Conservation (phyloP, 1,140 invertebrate genomes). For the Ostrea denselamellosa region DNA sequence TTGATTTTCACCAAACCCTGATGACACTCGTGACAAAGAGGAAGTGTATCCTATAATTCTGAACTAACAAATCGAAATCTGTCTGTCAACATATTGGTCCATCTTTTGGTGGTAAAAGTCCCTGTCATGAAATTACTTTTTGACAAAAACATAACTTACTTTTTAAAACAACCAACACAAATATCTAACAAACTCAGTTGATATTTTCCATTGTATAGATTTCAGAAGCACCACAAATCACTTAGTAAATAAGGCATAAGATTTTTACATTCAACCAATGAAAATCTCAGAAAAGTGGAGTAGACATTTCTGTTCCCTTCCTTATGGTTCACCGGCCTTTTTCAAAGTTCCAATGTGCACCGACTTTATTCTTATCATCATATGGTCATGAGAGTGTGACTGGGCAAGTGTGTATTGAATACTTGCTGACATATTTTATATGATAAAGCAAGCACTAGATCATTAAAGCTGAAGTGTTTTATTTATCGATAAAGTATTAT, state of each 20-base stretch:
- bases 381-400: not conserved
- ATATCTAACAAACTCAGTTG: not conserved
- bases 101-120: too few relatives aligned
- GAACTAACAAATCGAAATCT: too few relatives aligned
- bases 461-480: too few relatives aligned
- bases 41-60: too few relatives aligned
- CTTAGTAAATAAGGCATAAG: not conserved
- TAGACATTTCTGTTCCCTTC: not conserved
- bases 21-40: too few relatives aligned
- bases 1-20: too few relatives aligned
- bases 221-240: not conserved
- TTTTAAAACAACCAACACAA: not conserved
- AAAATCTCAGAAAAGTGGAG: not conserved
- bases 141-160: too few relatives aligned
- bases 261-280: not conserved
- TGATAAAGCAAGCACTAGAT: too few relatives aligned
- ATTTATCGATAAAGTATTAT: too few relatives aligned
- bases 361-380: not conserved
- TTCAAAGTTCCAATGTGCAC: not conserved
- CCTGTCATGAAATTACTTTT: too few relatives aligned
- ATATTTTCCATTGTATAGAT: not conserved
- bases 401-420: not conserved
- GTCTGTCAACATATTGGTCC: too few relatives aligned
- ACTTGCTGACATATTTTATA: too few relatives aligned
- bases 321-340: constrained; percentile 10